Evolutionary conservation across 2,113 vertebrate genomes (phyloP), one percentile per base, ranked within the genome.

Genomic region (Corydoras maculifer): DNA sequence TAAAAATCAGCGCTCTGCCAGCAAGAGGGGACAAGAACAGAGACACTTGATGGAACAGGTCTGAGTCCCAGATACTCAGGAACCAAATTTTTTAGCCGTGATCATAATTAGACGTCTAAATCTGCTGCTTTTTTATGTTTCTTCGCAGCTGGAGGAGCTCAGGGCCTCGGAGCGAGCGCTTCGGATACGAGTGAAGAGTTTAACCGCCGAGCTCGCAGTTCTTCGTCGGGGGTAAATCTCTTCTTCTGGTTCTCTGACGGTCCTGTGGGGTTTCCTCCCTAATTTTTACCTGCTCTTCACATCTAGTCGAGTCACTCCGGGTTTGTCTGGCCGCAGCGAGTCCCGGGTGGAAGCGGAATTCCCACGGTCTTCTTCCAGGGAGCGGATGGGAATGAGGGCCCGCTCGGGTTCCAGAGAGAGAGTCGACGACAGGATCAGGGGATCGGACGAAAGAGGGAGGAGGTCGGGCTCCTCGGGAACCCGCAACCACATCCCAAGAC

Each of bases 221-320:
- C 88, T 91, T 75, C 88, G 85, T 71, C 88, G 84, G 70, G 91
- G 93, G 93, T 97, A 78, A 91, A 91, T 77, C 49, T 79, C 78
- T 64, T 67, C 65, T 75, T 49, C 70, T 57, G 43, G 61, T 6
- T 58, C 14, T 43, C 14, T 60, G 10, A 12, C 30, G 68, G 31
- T 69, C 18, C 57, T 59, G n/a, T n/a, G 15, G 29, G 9, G 13
- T 13, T 50, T 4, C 53, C 2, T 50, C 1, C 9, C 35, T 58
- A 35, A 0, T 3, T 3, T 13, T 64, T 57, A 14, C 32, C 10
- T 25, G 4, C 15, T 5, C 62, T 4, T 2, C 8, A 4, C 10
- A 18, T 73, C 31, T 18, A 93, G 92, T 15, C 82, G 86, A 70
- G 74, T 82, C 65, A 86, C 84, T 4, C 90, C 91, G 0, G 65